These are phyloP conservation scores for Martes martes DNA, from an alignment of 2,113 vertebrate species.

Conservation along the genomic window DNA sequence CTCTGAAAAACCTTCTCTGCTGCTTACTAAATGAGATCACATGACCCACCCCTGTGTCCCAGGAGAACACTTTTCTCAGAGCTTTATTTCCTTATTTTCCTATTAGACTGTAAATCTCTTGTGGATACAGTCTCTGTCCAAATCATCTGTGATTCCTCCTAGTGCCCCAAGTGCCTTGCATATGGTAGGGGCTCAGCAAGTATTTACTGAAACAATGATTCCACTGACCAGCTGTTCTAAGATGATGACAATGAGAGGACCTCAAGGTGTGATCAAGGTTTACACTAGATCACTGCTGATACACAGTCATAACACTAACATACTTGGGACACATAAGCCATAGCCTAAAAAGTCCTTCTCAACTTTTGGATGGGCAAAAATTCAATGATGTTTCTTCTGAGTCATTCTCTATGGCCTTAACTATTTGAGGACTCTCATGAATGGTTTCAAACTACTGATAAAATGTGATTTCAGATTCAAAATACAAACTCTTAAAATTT, in stretches of 20 bases:
- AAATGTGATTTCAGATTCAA: background rate
- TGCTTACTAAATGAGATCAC: background rate
- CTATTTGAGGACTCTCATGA: background rate
- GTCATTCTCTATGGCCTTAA: background rate
- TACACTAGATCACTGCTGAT: background rate
- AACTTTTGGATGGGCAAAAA: background rate
- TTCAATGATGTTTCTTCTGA: background rate
- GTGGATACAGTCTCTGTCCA: background rate
- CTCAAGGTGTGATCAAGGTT: background rate
- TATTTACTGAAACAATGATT: background rate
- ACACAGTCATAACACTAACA: no score
- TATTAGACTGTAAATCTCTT: background rate
- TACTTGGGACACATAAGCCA: background rate
- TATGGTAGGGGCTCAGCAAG: no score
- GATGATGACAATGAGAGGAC: no score
- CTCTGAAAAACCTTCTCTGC: background rate
- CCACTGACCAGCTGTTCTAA: background rate
- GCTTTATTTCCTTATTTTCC: background rate
- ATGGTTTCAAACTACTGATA: background rate
- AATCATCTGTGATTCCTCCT: background rate
- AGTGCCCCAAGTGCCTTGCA: background rate
- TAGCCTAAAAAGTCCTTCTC: background rate
- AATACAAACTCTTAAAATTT: background rate
- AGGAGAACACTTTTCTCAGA: background rate
- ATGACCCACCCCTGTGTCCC: fast-evolving